Evolutionary conservation across 2,888 invertebrate genomes (phyloP), one percentile per base, ranked within the genome.

Genomic region (Leucozona laternaria): DNA sequence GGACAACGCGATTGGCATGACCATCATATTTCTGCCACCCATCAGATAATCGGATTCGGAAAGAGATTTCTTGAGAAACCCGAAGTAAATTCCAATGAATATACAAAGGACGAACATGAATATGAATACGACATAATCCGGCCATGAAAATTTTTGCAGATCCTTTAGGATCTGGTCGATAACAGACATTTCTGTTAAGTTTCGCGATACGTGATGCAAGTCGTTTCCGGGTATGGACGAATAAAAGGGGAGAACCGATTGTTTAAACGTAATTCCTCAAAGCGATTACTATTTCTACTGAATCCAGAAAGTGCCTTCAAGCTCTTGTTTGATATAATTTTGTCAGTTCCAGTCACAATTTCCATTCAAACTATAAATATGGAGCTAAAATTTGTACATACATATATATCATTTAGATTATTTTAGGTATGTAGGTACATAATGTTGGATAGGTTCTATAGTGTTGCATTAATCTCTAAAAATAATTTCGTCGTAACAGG

Each of bases 1-100:
- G 0, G 97, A 97, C 92, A 97, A 94, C 40, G 96, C 95, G 37
- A 97, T 95, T 0, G 97, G 97, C 88, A 97, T 93, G 5, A 95
- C 94, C 73, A 94, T 93, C 97, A 97, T 97, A 90, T 95, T 95
- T 87, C 97, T 94, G 8, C 96, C 96, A 7, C 97, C 97, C 92
- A 97, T 95, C 88, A 97, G 93, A 91, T 97, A 97, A 89, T 96
- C 96, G 89, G 95, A 94, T 89, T 95, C 95, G 2, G 95, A 94
- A 3, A 90, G 88, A 2, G 91, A 90, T 89, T 95, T 95, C 79
- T 95, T 95, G 88, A 95, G 92, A 90, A 96, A 96, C 7, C 96
- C 97, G 90, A 96, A 97, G 91, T 96, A 97, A 77, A 97, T 91
- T 11, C 97, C 97, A 76, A 97, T 95, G 4, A 94, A 93, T 37